Evolutionary conservation across 2,113 vertebrate species (phyloP), one percentile per base, ranked within the genome.

Genomic region (Chauna torquata): DNA sequence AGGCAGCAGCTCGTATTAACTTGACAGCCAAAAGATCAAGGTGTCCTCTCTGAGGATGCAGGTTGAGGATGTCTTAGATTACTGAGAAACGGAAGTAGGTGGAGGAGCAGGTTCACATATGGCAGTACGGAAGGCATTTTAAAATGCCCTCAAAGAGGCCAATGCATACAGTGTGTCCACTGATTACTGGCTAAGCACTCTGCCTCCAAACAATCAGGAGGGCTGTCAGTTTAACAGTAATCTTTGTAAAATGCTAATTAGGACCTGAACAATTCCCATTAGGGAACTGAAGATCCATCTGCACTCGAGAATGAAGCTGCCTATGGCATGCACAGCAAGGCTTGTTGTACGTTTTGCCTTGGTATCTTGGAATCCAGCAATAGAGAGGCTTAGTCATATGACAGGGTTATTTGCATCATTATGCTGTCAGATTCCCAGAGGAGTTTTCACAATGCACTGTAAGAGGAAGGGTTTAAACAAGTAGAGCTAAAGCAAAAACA

Each of bases 391-490:
- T 49, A 92, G 96, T 96, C 92, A 94, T 93, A 68, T 71, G 82
- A 95, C 58, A 34, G 62, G 54, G 65, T 80, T 86, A 90, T 94
- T 92, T 89, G 92, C 90, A 94, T 92, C 76, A 62, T 59, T 65
- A 32, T 64, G 70, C 88, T 34, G 40, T 76, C 40, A 68, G 38
- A 81, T 42, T 80, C 77, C 59, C 90, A 84, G 70, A 47, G 82
- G 82, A 82, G 84, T 92, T 93, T 93, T 76, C 92, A 95, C 92
- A 93, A 82, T 57, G 83, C 12, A 3, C 70, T 62, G 38, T 82
- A 47, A 92, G 93, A 95, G 80, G 84, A 93, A 85, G 77, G 94
- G 78, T 77, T 94, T 44, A 38, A 86, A 81, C 38, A 74, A 92
- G 92, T 49, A 27, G 89, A 82, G 86, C 47, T 74, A 78, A 90